Evolutionary conservation across 53 echinoderm and acorn worm species (phyloP).

Genomic region (Hippasteria phrygiana): DNA sequence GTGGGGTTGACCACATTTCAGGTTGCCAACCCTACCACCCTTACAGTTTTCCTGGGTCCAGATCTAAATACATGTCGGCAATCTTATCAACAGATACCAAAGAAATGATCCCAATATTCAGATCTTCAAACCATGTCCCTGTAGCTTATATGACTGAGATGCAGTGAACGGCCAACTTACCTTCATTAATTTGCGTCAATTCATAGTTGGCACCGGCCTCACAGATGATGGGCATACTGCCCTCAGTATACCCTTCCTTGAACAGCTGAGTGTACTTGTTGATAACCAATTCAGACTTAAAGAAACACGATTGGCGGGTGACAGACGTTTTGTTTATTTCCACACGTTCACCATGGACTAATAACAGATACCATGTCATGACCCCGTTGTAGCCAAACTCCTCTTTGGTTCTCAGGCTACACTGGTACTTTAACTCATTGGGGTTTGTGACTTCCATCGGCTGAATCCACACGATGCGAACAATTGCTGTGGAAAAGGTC

Average conservation of each 20-base stretch:
- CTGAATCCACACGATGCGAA: constrained; percentile 25
- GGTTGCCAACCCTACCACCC: no score
- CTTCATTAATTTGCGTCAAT: background rate
- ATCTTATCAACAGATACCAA: no score
- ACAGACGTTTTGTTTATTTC: no score
- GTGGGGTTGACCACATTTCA: no score
- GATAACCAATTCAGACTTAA: background rate
- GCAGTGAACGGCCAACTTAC: background rate
- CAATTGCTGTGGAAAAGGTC: no score
- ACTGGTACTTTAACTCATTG: constrained; percentile 4
- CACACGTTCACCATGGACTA: no score
- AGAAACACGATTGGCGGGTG: background rate
- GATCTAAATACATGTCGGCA: no score
- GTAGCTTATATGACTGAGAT: no score
- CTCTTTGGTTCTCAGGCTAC: background rate
- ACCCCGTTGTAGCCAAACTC: background rate
- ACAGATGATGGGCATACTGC: background rate
- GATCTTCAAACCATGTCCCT: no score
- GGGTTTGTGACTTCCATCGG: background rate
- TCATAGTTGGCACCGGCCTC: background rate
- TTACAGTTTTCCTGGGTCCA: no score
- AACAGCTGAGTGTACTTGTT: background rate
- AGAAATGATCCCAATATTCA: no score
- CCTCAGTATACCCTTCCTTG: background rate
- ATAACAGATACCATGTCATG: background rate